Evolutionary conservation across 2,888 invertebrate genomes (phyloP), one percentile per base, ranked within the genome.

Genomic region (Steromphala cineraria): DNA sequence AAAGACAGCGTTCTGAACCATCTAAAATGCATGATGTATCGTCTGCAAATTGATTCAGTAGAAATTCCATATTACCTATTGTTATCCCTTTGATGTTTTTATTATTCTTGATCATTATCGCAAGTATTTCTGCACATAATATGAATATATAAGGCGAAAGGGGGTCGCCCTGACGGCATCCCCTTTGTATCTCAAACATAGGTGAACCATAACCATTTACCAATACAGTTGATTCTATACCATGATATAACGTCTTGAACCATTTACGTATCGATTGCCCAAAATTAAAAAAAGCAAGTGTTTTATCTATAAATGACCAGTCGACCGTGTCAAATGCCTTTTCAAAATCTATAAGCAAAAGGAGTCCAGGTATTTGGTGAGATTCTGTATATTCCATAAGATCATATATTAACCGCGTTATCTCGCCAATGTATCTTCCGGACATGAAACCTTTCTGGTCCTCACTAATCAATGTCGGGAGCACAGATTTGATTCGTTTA

Each of bases 141-240:
- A 46, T 46, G 13, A 46, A 46, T 1, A 46, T 10, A 13, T 76
- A 75, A 10, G 55, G 67, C 5, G 67, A 75, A 5, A 75, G 10
- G 13, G 79, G 53, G 36, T 78, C 81, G 19, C 81, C 78, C 56
- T 81, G 78, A 17, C 81, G 10, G 75, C 75, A 78, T 19, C 78
- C 81, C n/a, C 62, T 36, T 2, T 13, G 17, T 3, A 75, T 67
- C 5, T 15, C 10, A n/a, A 79, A 82, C 1, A 46, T 74, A 4
- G 5, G 15, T 0, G 15, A 31, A 10, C 28, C 24, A 28, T 53
- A 75, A 3, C 53, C 24, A 28, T 75, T 77, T 56, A 56, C 40
- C n/a, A 77, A 40, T 28, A 56, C 21, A 17, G 62, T n/a, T 3
- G 19, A 8, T 36, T 75, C 53, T 17, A 53, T 28, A 28, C 53